Percentiles rank a stretch among this genome's conserved stretches.
Conservation (phyloP, 2,888 invertebrate genomes). For the Teinopalpus imperialis region DNA sequence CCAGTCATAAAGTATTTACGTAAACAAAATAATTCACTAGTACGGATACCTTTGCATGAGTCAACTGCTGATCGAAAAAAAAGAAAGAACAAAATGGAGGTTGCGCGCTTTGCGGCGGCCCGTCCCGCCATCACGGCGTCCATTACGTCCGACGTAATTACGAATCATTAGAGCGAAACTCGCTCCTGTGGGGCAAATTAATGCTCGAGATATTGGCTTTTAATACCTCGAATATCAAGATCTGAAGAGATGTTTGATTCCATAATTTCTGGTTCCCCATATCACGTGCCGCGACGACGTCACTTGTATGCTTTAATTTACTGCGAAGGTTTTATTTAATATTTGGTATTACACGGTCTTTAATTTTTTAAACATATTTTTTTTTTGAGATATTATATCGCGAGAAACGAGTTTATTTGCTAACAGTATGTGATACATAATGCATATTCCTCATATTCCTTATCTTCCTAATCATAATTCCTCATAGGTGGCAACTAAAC, state of each 20-base stretch:
- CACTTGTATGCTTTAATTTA: too few relatives aligned
- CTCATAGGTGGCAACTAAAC: too few relatives aligned
- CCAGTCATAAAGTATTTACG: too few relatives aligned
- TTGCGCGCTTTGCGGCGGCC: conserved; percentile 65
- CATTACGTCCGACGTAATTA: conserved; percentile 74
- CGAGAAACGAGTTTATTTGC: too few relatives aligned
- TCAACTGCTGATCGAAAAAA: conserved; percentile 32
- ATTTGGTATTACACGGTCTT: too few relatives aligned
- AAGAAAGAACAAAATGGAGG: conserved; percentile 62
- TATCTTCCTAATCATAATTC: too few relatives aligned
- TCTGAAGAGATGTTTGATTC: conserved; percentile 33
- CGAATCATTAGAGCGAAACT: conserved; percentile 61
- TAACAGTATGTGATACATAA: too few relatives aligned
- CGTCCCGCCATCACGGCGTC: conserved; percentile 57
- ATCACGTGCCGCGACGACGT: too few relatives aligned
- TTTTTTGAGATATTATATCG: too few relatives aligned
- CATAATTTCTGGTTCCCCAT: conserved; percentile 26
- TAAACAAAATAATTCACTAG: conserved; percentile 16
- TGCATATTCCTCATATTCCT: too few relatives aligned
- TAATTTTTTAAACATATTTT: too few relatives aligned
- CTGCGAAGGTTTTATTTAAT: too few relatives aligned
- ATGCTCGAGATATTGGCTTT: conserved; percentile 62
- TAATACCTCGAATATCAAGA: conserved; percentile 48
- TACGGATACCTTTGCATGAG: conserved; percentile 12
- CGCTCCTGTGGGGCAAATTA: conserved; percentile 57